Percentiles rank a stretch among this genome's conserved stretches.
phyloP scores from a whole-genome alignment of 2,888 invertebrate species.

The Agrochola lota region DNA sequence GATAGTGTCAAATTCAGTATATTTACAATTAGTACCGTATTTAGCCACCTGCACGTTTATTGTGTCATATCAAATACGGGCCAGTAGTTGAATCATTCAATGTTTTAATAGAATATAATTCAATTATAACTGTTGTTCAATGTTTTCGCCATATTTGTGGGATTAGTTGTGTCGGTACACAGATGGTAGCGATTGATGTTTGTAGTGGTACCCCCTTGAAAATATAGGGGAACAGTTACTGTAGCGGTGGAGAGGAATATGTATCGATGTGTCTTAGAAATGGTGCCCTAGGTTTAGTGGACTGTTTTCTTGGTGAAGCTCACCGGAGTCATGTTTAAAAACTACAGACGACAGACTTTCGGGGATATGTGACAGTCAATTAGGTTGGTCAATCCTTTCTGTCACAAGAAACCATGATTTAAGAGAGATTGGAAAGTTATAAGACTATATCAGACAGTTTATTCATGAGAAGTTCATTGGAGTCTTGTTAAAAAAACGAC shows the following conservation, averaged over 20 bases:
- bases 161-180: conserved; percentile 47
- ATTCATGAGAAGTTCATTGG: not conserved
- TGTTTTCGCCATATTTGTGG: conserved; percentile 51
- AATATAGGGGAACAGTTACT: conserved; percentile 40
- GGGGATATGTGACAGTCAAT: not conserved
- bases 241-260: conserved; percentile 21
- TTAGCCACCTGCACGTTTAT: not conserved
- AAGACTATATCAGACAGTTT: not conserved
- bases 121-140: conserved; percentile 62
- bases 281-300: conserved; percentile 54
- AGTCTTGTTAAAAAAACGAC: not conserved
- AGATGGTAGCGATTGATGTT: conserved; percentile 57
- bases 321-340: not conserved
- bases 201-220: conserved; percentile 42
- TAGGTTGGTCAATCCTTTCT: too few species aligned
- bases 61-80: conserved; percentile 47
- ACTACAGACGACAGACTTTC: not conserved
- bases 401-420: not conserved
- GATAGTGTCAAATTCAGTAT: conserved; percentile 2
- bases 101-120: conserved; percentile 60
- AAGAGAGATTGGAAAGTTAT: not conserved
- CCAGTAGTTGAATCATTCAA: conserved; percentile 50
- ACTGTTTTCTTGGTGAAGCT: conserved; percentile 3
- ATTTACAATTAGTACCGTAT: not conserved
- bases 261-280: conserved; percentile 54